phyloP scores from a whole-genome alignment of 2,113 vertebrate species.

The Myrmecobius fasciatus region DNA sequence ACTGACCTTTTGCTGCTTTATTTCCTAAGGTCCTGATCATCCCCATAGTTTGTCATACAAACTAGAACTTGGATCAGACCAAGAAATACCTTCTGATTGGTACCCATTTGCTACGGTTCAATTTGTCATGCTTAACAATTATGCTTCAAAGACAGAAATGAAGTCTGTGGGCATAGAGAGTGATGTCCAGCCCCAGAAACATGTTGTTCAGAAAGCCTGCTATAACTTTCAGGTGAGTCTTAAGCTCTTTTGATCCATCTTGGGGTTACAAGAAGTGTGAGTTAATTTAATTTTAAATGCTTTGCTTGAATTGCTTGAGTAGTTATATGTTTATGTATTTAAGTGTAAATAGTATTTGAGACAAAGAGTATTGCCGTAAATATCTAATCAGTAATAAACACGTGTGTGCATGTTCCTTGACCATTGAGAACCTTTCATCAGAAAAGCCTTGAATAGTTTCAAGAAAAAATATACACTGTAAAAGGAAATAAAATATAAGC shows the following conservation, averaged over 20 bases:
- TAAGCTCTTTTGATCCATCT: neutral
- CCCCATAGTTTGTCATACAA: slow-evolving; percentile 96
- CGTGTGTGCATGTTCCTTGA: neutral
- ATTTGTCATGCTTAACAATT: slow-evolving; percentile 88
- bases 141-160: slow-evolving; percentile 90
- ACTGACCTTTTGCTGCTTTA: slow-evolving; percentile 27
- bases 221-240: slow-evolving; percentile 92
- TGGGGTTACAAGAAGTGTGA: neutral
- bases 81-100: slow-evolving; percentile 95
- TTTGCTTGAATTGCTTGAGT: neutral
- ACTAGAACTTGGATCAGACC: slow-evolving; percentile 96
- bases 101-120: slow-evolving; percentile 93
- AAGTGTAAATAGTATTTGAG: neutral
- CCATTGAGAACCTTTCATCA: neutral
- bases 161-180: slow-evolving; percentile 92
- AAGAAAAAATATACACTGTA: neutral
- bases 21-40: slow-evolving; percentile 89
- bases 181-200: slow-evolving; percentile 96
- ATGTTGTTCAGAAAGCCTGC: slow-evolving; percentile 89
- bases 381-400: neutral
- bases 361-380: neutral
- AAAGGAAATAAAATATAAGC: neutral
- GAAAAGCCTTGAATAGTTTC: neutral
- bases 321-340: neutral
- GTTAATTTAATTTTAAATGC: neutral